phyloP scores from a whole-genome alignment of 2,797 vertebrate genomes.

The Zenarchopterus dispar region DNA sequence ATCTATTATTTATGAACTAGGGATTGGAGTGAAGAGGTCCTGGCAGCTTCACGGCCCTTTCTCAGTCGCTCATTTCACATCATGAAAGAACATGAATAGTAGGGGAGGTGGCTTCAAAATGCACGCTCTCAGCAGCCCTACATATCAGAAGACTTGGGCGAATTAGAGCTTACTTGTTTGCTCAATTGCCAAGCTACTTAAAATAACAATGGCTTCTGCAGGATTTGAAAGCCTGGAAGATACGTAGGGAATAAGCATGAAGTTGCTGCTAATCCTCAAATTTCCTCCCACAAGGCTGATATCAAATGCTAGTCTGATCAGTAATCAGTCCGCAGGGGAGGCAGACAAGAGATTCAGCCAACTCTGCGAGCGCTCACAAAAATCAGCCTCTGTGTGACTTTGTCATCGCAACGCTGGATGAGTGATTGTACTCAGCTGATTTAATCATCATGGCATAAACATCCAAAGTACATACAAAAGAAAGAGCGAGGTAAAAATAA shows the following conservation, averaged over 20 bases:
- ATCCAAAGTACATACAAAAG: constrained; percentile 31
- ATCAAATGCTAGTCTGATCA: constrained; percentile 73
- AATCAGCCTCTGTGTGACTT: constrained; percentile 48
- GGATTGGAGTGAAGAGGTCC: constrained; percentile 66
- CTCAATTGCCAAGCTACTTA: constrained; percentile 78
- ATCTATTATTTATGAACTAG: constrained; percentile 81
- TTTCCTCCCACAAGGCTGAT: constrained; percentile 77
- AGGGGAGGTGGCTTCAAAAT: constrained; percentile 58
- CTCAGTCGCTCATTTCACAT: constrained; percentile 55
- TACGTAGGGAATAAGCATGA: constrained; percentile 70
- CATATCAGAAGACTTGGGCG: constrained; percentile 63
- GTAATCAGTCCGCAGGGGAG: constrained; percentile 75
- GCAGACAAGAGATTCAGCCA: constrained; percentile 70
- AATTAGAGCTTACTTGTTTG: constrained; percentile 64
- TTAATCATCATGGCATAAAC: constrained; percentile 42
- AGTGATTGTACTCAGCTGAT: constrained; percentile 44
- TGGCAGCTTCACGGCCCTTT: constrained; percentile 56
- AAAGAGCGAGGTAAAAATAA: constrained; percentile 8
- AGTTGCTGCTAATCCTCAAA: constrained; percentile 82
- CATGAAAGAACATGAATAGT: constrained; percentile 62
- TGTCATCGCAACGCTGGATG: constrained; percentile 54
- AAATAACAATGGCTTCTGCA: constrained; percentile 77
- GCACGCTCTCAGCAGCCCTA: constrained; percentile 36
- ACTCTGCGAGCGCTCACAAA: constrained; percentile 41
- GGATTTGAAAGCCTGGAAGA: constrained; percentile 77